These are phyloP conservation scores for Hippopotamus amphibius DNA, from an alignment of 2,113 vertebrate species.

Conservation along the genomic window DNA sequence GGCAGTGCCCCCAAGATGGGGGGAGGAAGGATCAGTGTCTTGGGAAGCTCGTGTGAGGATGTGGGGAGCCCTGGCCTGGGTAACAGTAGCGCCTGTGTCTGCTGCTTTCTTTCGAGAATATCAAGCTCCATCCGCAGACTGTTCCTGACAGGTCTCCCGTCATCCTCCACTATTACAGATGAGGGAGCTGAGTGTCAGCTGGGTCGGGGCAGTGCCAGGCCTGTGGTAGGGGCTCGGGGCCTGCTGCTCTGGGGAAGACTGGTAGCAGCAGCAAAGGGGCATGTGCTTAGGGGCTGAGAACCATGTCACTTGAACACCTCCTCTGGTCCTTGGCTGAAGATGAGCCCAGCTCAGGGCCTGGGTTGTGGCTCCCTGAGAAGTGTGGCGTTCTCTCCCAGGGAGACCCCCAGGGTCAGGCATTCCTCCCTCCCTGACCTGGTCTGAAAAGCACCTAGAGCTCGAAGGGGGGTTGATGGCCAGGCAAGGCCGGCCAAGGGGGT, in stretches of 20 bases:
- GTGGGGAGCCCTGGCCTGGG: not conserved
- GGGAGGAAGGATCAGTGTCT: not conserved
- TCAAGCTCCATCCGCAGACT: not conserved
- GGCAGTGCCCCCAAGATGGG: not conserved
- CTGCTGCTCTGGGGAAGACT: not conserved
- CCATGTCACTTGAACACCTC: not conserved
- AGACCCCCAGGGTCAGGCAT: not conserved
- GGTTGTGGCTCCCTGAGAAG: not conserved
- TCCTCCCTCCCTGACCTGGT: not conserved
- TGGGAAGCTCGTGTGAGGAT: not conserved
- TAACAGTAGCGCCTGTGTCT: fast-evolving
- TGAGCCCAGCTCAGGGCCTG: not conserved
- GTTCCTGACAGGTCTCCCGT: not conserved
- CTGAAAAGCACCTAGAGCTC: not conserved
- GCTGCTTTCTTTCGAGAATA: not conserved
- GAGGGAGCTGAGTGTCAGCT: not conserved
- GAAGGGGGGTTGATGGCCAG: not conserved
- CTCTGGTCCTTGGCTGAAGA: not conserved
- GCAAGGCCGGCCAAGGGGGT: not conserved
- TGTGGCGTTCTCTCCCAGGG: not conserved
- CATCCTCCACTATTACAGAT: not conserved
- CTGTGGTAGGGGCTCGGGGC: not conserved
- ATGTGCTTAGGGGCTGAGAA: not conserved
- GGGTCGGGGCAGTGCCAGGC: not conserved
- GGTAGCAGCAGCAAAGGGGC: not conserved